Base-by-base conservation (phyloP, 2,888 invertebrate species). In the Apoderus coryli region DNA sequence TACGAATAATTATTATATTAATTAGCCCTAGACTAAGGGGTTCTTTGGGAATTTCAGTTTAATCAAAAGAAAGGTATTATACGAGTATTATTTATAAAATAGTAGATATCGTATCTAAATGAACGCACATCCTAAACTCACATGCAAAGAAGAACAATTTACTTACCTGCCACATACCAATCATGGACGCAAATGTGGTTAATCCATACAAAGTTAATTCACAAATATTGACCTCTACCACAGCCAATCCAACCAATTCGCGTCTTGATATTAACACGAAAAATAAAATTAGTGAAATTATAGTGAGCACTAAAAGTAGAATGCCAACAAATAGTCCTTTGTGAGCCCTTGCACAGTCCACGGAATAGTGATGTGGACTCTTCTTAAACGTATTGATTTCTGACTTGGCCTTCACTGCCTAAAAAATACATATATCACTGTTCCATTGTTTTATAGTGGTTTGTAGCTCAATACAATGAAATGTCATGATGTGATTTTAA, bases 291-390 rank as follows among this genome's bases (percentile, higher is more conserved):
- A 89, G 69, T 9, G 80, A 78, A 47, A 89, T 82, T 28, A 86
- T 84, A 1, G 56, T 56, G 33, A 82, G 64, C 1, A 88, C 85
- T 31, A 86, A 74, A 81, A 90, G 38, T 27, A 46, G 34, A 23
- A 46, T 46, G n/a, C 46, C 3, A n/a, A 88, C 77, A 56, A 92
- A 92, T 3, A 92, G 67, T 1, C 90, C 90, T 58, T 88, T 88
- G 60, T 90, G 90, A 1, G 92, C 89, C 35, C 86, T 68, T 0
- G 89, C 85, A 55, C 93, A 93, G 54, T 93, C 93, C 4, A 92
- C 89, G 31, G 85, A 85, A 58, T 88, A 89, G 47, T 88, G 77
- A 59, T 89, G 86, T 1, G 85, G 86, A 1, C 84, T 84, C 41
- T 81, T 72, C 50, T 82, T 81, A 52, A 70, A 73, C 4, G 48